These are phyloP conservation scores for Drosophila subpulchrella DNA, from an alignment of 1,140 invertebrate genomes.

Conservation along the genomic window DNA sequence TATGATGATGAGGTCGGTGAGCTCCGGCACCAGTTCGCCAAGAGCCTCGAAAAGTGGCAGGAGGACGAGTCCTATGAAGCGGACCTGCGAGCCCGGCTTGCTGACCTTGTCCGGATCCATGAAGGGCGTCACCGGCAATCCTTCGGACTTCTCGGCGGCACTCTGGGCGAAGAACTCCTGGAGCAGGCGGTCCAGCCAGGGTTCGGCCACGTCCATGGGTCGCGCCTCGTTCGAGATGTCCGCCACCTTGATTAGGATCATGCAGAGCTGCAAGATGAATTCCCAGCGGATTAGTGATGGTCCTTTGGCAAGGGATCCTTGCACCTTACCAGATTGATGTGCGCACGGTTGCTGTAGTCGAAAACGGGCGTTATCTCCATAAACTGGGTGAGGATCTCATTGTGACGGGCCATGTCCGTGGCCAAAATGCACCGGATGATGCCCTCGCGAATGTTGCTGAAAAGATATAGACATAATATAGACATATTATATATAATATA, in stretches of 20 bases:
- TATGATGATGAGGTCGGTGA: slow-evolving; percentile 86
- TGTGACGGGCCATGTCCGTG: slow-evolving; percentile 95
- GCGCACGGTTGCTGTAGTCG: slow-evolving; percentile 90
- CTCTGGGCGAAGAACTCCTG: slow-evolving; percentile 93
- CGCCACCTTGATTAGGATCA: slow-evolving; percentile 94
- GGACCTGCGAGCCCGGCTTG: slow-evolving; percentile 93
- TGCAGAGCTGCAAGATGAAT: slow-evolving; percentile 88
- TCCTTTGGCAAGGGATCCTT: background rate
- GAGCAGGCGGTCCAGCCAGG: slow-evolving; percentile 92
- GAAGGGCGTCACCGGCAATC: slow-evolving; percentile 93
- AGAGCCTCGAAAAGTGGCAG: slow-evolving; percentile 92
- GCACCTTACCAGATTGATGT: slow-evolving; percentile 91
- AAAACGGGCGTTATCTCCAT: slow-evolving; percentile 89
- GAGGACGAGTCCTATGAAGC: slow-evolving; percentile 93
- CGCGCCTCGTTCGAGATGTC: slow-evolving; percentile 95
- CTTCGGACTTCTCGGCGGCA: slow-evolving; percentile 93
- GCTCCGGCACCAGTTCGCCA: slow-evolving; percentile 89
- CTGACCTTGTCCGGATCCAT: slow-evolving; percentile 96
- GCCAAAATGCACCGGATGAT: slow-evolving; percentile 94
- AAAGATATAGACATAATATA: background rate
- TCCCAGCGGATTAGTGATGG: background rate
- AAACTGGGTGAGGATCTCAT: slow-evolving; percentile 93
- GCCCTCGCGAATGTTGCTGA: slow-evolving; percentile 89
- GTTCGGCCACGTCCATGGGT: slow-evolving; percentile 93
- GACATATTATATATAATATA: no score